A percentile compares a stretch with the other conserved stretches of the same genome.
These are phyloP conservation scores for Benitochromis conjunctus DNA, from an alignment of 2,113 vertebrate species.

Conservation along the genomic window DNA sequence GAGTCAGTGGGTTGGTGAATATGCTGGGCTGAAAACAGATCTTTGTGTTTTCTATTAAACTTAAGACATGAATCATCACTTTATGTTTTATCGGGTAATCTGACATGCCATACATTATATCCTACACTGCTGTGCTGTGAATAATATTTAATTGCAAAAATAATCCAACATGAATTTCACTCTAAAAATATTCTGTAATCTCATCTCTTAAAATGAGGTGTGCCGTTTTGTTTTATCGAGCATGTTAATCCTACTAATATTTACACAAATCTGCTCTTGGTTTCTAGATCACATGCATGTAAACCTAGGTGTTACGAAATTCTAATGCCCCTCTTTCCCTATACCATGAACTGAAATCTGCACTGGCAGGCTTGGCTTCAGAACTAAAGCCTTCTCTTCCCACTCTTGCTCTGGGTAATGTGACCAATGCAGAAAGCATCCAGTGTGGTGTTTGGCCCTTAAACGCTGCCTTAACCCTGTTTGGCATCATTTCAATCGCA, in stretches of 20 bases:
- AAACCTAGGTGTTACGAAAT: background rate
- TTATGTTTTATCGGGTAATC: background rate
- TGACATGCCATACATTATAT: background rate
- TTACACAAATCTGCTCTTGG: background rate
- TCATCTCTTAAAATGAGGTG: background rate
- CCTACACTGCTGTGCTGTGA: background rate
- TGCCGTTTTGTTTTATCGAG: background rate
- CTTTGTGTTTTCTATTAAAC: background rate
- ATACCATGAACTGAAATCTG: background rate
- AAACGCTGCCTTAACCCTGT: slow-evolving; percentile 5
- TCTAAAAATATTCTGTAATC: slow-evolving; percentile 12
- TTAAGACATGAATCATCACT: background rate
- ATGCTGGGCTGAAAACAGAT: background rate
- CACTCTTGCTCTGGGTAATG: slow-evolving; percentile 41
- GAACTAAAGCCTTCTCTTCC: slow-evolving; percentile 43
- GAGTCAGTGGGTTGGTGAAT: background rate
- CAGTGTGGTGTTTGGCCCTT: slow-evolving; percentile 10
- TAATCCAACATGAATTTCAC: slow-evolving; percentile 5
- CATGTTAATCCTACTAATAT: background rate
- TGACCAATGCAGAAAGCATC: slow-evolving; percentile 31
- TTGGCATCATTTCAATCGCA: slow-evolving; percentile 20
- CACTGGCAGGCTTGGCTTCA: slow-evolving; percentile 36
- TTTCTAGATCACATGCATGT: background rate
- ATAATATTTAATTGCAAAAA: background rate
- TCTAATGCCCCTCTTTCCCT: background rate